Evolutionary conservation across 1,140 invertebrate genomes (phyloP), one percentile per base, ranked within the genome.

Genomic region (Heliothis virescens): DNA sequence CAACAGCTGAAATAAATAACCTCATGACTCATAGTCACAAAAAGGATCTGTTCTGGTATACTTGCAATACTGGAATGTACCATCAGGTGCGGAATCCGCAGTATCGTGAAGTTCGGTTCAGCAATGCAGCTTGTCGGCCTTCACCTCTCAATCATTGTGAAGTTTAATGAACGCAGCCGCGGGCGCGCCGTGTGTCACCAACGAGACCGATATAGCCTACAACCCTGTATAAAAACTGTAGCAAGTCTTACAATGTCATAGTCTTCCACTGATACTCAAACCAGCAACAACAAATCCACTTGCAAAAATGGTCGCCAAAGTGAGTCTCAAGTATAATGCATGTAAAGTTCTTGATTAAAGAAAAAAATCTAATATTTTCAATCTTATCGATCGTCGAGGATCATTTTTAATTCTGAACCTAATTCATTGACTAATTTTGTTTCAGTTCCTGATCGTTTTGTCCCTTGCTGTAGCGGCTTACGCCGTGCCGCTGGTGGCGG

Each of bases 281-380:
- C 77, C 74, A 85, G 52, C 80, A 85, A 86, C 57, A 75, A 59
- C 65, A 52, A 41, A 9, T 7, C 34, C 82, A 57, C 13, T 57
- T 16, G 13, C 69, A 59, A 73, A 57, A 85, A 88, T 88, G 88
- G 82, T 83, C 71, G 85, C 87, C 79, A 86, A 89, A 86, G 88
- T 88, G 59, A 86, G 69, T 73, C 5, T 41, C 5, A 5, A 9
- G 0, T 41, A 41, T 41, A 26, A n/a, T n/a, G n/a, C n/a, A n/a
- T n/a, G n/a, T n/a, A n/a, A n/a, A n/a, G n/a, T n/a, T n/a, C 9
- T 9, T 41, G 34, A 41, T 41, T 41, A 41, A 41, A 5, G 9
- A 41, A 1, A 41, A 41, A 41, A 41, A 34, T 5, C 7, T 5
- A 34, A 34, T 0, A 34, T 34, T 3, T 34, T 34, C 1, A 34